These are phyloP conservation scores for Apistogramma diplotaenia DNA, from an alignment of 2,113 vertebrate species.

Conservation along the genomic window DNA sequence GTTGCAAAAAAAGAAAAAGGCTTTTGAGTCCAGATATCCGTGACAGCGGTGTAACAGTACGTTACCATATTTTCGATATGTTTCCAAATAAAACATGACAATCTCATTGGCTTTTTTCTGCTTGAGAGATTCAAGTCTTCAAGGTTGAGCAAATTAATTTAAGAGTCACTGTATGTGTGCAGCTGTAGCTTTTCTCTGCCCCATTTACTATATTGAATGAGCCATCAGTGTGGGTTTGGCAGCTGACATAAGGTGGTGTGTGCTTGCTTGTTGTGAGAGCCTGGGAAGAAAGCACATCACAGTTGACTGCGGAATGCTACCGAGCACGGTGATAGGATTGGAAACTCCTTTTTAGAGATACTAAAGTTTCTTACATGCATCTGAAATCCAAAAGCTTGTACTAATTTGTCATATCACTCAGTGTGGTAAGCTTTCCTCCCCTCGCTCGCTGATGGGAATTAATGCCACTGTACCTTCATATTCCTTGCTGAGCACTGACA, in stretches of 20 bases:
- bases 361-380: background rate
- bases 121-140: slow-evolving; percentile 14
- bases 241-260: slow-evolving; percentile 16
- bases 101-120: slow-evolving; percentile 22
- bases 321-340: background rate
- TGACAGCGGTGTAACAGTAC: background rate
- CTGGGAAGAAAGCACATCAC: background rate
- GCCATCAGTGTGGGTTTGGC: slow-evolving; percentile 36
- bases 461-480: background rate
- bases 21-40: background rate
- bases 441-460: background rate
- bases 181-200: slow-evolving; percentile 46
- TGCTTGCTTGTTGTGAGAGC: background rate
- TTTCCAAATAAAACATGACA: slow-evolving; percentile 50
- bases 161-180: slow-evolving; percentile 41
- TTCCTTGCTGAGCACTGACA: slow-evolving; percentile 26
- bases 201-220: slow-evolving; percentile 57
- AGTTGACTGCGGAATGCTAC: background rate
- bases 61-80: slow-evolving; percentile 19
- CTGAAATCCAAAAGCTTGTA: slow-evolving; percentile 6
- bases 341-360: background rate
- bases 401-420: slow-evolving; percentile 27
- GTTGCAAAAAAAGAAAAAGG: background rate
- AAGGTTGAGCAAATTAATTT: slow-evolving; percentile 60
- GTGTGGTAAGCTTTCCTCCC: background rate